Percentiles rank a stretch among this genome's conserved stretches.
These are phyloP conservation scores for Trinorchestia longiramus DNA, from an alignment of 1,140 invertebrate genomes.

Conservation along the genomic window DNA sequence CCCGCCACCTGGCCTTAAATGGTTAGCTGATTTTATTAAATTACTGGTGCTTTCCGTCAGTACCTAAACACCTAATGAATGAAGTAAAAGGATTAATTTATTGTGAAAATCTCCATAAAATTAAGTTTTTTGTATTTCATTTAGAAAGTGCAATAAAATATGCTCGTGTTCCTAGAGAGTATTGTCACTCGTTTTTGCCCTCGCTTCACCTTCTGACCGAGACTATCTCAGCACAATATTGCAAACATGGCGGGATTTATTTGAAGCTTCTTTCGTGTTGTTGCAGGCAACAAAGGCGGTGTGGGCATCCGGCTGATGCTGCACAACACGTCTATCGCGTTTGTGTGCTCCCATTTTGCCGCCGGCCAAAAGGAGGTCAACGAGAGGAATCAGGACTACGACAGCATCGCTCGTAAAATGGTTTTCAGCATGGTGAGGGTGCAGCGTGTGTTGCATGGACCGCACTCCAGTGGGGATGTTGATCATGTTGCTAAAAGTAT, in stretches of 20 bases:
- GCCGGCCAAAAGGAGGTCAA: conserved; percentile 96
- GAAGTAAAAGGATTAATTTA: not conserved
- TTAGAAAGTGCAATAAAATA: not conserved
- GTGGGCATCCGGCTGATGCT: conserved; percentile 93
- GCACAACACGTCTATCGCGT: conserved; percentile 93
- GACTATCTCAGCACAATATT: not conserved
- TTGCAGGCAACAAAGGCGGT: conserved; percentile 91
- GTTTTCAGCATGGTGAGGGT: conserved; percentile 75
- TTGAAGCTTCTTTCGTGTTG: not conserved
- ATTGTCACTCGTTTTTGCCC: not conserved
- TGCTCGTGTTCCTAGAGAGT: not conserved
- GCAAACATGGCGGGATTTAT: not conserved
- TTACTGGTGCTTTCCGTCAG: not conserved
- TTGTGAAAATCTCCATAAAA: not conserved
- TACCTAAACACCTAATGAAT: not conserved
- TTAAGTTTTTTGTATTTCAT: not conserved
- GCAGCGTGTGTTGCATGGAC: no score
- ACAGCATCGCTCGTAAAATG: conserved; percentile 93
- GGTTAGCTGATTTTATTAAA: not conserved
- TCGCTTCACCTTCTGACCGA: not conserved
- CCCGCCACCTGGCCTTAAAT: not conserved
- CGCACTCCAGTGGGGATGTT: no score
- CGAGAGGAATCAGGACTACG: conserved; percentile 96
- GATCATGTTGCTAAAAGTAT: no score
- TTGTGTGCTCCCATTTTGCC: conserved; percentile 98